These are phyloP conservation scores for Drosophila lini DNA, from an alignment of 1,140 invertebrate species.

Conservation along the genomic window DNA sequence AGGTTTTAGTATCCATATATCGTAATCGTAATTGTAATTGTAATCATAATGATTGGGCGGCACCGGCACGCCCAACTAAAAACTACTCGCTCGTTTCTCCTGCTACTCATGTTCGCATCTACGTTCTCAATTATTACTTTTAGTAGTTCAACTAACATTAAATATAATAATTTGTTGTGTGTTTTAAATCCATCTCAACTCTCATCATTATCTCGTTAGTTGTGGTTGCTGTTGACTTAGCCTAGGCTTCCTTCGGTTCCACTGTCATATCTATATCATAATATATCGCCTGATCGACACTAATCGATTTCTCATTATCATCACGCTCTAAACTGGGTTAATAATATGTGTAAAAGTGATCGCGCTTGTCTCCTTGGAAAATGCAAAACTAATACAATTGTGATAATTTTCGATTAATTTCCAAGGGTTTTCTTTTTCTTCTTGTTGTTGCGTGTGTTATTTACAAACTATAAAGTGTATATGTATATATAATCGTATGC, in stretches of 20 bases:
- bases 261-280: conserved; percentile 32
- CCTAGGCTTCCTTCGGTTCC: conserved; percentile 24
- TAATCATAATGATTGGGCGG: conserved; percentile 67
- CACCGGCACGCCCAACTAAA: conserved; percentile 60
- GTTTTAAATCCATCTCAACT: conserved; percentile 41
- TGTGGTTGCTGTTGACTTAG: conserved; percentile 28
- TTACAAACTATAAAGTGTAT: conserved; percentile 74
- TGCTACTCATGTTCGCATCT: conserved; percentile 7
- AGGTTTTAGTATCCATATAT: conserved; percentile 59
- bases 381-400: conserved; percentile 80
- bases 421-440: conserved; percentile 47
- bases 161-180: conserved; percentile 73
- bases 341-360: conserved; percentile 43
- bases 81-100: conserved; percentile 44
- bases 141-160: conserved; percentile 82
- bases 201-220: conserved; percentile 56
- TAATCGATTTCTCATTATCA: conserved; percentile 12
- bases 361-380: conserved; percentile 58
- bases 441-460: conserved; percentile 50
- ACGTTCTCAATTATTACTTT: conserved; percentile 49
- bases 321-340: conserved; percentile 49
- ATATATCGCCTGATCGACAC: conserved; percentile 28
- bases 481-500: conserved; percentile 42
- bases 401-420: conserved; percentile 55
- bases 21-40: conserved; percentile 63